phyloP scores from a whole-genome alignment of 1,140 invertebrate genomes.

The Cyclina sinensis region DNA sequence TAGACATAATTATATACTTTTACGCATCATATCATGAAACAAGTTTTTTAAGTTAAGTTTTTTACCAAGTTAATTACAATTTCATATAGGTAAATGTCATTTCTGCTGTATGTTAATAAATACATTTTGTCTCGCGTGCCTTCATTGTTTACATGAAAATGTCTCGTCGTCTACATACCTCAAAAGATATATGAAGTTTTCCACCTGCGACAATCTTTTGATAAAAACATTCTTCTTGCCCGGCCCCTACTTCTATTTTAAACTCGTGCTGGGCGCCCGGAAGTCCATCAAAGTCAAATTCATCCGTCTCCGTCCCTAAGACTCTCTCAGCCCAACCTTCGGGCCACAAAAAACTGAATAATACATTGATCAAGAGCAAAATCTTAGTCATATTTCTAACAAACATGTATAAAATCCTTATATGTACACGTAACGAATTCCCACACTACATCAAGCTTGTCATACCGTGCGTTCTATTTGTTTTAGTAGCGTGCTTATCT shows the following conservation, averaged over 20 bases:
- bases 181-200: conserved; percentile 79
- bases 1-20: no score
- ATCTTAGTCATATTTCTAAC: background rate
- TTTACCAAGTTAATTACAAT: no score
- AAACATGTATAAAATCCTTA: background rate
- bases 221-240: conserved; percentile 81
- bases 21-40: no score
- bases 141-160: no score
- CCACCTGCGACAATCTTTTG: conserved; percentile 76
- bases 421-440: background rate
- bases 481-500: background rate
- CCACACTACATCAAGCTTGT: background rate
- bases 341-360: conserved; percentile 18
- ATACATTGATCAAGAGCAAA: background rate
- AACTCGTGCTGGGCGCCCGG: conserved; percentile 84
- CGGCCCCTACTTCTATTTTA: conserved; percentile 78
- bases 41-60: no score
- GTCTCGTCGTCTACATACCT: no score
- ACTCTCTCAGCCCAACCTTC: conserved; percentile 40
- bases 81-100: no score
- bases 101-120: no score
- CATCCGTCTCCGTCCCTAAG: conserved; percentile 73
- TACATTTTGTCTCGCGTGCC: no score
- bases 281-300: conserved; percentile 83
- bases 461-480: background rate